Conservation (phyloP, 1,140 invertebrate species). For the Dreissena rostriformis region DNA sequence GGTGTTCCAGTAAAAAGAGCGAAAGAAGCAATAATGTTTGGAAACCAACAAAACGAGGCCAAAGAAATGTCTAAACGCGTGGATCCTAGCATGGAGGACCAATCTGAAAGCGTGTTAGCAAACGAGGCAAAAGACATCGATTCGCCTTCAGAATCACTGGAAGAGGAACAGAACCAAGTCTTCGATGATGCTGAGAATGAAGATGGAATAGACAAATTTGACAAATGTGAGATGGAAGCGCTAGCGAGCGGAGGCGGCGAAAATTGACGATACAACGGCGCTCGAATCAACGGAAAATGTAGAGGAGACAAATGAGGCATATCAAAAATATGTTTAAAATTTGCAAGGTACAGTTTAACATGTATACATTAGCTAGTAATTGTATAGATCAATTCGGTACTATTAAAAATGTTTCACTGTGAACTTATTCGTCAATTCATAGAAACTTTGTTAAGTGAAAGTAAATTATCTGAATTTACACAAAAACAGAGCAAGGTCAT, state of each 20-base stretch:
- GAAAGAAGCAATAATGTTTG: constrained; percentile 47
- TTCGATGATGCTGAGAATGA: too few species aligned
- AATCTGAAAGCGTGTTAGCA: not conserved
- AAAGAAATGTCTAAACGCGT: constrained; percentile 18
- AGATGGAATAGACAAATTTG: too few species aligned
- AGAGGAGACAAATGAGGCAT: not conserved
- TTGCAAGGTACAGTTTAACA: too few species aligned
- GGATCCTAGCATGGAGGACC: not conserved
- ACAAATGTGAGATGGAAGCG: too few species aligned
- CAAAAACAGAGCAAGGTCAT: too few species aligned
- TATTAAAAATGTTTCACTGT: too few species aligned
- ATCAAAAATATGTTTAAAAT: too few species aligned
- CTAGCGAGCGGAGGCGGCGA: not conserved
- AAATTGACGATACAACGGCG: not conserved
- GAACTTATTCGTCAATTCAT: too few species aligned
- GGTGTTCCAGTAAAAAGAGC: constrained; percentile 43
- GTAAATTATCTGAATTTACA: too few species aligned
- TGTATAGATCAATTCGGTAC: too few species aligned
- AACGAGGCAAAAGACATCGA: constrained; percentile 15
- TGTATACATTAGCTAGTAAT: too few species aligned
- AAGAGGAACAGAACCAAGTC: not conserved
- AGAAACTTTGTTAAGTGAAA: too few species aligned
- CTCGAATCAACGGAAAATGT: not conserved
- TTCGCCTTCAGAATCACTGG: not conserved
- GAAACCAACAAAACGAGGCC: constrained; percentile 41